Conservation (phyloP, 2,113 vertebrate species). For the Potamarius usumacintae region DNA sequence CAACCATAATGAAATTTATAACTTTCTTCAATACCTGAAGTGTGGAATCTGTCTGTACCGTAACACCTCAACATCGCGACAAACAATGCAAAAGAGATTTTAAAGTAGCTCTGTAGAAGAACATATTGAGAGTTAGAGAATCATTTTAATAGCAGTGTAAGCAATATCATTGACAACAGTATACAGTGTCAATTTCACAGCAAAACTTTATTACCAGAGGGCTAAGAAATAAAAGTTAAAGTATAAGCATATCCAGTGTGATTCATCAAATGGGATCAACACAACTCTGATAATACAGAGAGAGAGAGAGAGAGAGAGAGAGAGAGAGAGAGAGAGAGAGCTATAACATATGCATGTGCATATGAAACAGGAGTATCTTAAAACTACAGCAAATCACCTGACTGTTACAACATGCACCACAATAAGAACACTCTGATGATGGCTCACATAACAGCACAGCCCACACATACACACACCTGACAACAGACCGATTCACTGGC, state of each 20-base stretch:
- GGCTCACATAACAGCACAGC: slow-evolving; percentile 19
- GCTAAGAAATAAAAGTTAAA: background rate
- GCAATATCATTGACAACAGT: background rate
- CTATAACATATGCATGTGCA: slow-evolving; percentile 7
- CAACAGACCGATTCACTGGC: slow-evolving; percentile 37
- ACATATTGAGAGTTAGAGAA: background rate
- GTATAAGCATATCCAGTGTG: background rate
- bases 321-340: background rate
- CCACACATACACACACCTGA: slow-evolving; percentile 43
- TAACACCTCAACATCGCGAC: background rate
- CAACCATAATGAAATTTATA: background rate
- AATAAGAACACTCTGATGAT: slow-evolving; percentile 29
- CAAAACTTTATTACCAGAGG: background rate
- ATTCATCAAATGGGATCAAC: slow-evolving; percentile 7
- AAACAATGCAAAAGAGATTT: background rate
- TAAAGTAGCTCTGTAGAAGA: background rate
- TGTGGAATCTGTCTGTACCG: background rate
- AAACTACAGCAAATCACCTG: slow-evolving; percentile 7
- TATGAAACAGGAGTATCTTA: background rate
- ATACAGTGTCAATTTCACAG: background rate
- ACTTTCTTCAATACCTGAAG: background rate
- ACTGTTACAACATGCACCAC: slow-evolving; percentile 23
- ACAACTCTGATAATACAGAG: background rate
- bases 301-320: background rate
- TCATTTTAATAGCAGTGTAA: background rate